A percentile compares a stretch with the other conserved stretches of the same genome.
phyloP scores from a whole-genome alignment of 2,888 invertebrate genomes.

The Platerodrilus igneus region DNA sequence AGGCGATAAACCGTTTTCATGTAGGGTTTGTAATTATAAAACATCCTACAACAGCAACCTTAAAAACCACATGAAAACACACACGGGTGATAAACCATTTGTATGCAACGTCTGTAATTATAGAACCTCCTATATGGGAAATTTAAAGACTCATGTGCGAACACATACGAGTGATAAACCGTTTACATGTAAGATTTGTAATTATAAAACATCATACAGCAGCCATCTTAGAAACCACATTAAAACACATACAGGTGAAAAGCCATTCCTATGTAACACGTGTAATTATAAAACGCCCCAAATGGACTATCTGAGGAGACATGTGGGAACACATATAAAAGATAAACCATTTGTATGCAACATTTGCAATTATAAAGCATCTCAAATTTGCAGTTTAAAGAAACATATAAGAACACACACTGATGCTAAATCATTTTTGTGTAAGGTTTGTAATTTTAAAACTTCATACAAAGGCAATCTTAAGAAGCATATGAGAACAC shows the following conservation, averaged over 20 bases:
- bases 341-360: not conserved
- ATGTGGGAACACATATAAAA: not conserved
- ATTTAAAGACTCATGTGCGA: not conserved
- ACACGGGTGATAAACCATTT: too few relatives aligned
- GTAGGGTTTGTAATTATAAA: too few relatives aligned
- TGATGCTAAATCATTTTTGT: not conserved
- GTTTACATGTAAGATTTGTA: not conserved
- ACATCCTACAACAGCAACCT: too few relatives aligned
- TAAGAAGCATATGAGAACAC: not conserved
- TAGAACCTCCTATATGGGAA: not conserved
- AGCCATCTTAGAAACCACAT: not conserved
- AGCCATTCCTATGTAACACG: not conserved
- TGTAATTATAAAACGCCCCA: not conserved
- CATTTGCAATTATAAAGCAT: not conserved
- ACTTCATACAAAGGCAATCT: not conserved
- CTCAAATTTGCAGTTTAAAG: not conserved
- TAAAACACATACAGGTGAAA: conserved; percentile 1
- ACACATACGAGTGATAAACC: conserved; percentile 1
- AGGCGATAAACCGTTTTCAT: too few relatives aligned
- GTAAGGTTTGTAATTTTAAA: not conserved
- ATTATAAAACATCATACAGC: not conserved
- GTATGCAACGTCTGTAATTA: not conserved
- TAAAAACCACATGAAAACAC: too few relatives aligned
- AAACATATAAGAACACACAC: not conserved
- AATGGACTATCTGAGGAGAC: not conserved